Percentiles rank a stretch among this genome's conserved stretches.
These are phyloP conservation scores for Pipa parva DNA, from an alignment of 2,113 vertebrate genomes.

Conservation along the genomic window DNA sequence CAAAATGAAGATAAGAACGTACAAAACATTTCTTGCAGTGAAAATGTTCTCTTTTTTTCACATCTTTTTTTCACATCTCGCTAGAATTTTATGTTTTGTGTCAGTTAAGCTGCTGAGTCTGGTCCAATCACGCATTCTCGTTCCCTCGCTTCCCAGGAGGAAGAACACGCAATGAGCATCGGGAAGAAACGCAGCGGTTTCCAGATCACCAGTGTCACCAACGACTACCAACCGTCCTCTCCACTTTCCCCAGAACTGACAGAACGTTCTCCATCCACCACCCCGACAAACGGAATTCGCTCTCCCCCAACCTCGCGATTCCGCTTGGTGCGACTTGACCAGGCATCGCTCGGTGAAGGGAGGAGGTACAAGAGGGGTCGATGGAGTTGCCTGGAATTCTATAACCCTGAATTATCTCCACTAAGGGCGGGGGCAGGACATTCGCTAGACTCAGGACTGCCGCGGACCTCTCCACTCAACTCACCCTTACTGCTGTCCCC, in stretches of 20 bases:
- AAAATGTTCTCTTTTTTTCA: too few species aligned
- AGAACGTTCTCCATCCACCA: background rate
- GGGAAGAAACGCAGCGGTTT: slow-evolving; percentile 81
- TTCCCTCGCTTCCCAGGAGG: background rate
- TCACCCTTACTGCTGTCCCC: slow-evolving; percentile 15
- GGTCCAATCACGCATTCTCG: too few species aligned
- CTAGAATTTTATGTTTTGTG: too few species aligned
- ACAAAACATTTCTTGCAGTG: too few species aligned
- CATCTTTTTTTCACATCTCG: too few species aligned
- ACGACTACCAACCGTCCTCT: slow-evolving; percentile 60
- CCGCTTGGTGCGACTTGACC: slow-evolving; percentile 73
- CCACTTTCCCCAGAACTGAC: slow-evolving; percentile 14
- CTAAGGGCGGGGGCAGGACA: slow-evolving; percentile 62
- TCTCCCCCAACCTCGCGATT: slow-evolving; percentile 62
- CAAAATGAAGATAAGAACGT: too few species aligned
- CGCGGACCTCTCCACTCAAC: slow-evolving; percentile 21
- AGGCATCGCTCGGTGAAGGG: slow-evolving; percentile 51
- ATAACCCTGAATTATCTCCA: slow-evolving; percentile 59
- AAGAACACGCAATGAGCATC: slow-evolving; percentile 57
- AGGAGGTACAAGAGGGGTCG: slow-evolving; percentile 72
- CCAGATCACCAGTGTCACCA: slow-evolving; percentile 85
- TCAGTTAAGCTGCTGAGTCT: too few species aligned
- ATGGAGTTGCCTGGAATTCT: slow-evolving; percentile 77
- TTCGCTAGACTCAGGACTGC: slow-evolving; percentile 72
- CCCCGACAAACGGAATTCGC: slow-evolving; percentile 24